Percentiles rank a stretch among this genome's conserved stretches.
Conservation (phyloP, 1,140 invertebrate genomes). For the Paraescarpia echinospica region DNA sequence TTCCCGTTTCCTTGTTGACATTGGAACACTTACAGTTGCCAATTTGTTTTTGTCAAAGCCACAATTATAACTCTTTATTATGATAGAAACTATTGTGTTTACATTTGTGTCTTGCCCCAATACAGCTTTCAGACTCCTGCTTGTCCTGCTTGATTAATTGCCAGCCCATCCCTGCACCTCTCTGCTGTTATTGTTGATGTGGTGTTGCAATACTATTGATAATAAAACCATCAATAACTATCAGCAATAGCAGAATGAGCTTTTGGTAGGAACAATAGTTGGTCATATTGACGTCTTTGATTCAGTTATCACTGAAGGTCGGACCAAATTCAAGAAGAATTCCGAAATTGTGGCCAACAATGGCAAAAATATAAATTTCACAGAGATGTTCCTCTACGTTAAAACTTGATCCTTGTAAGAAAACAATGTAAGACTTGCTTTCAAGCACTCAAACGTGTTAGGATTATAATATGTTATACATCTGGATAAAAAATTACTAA, state of each 20-base stretch:
- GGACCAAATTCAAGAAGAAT: no score
- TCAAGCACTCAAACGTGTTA: background rate
- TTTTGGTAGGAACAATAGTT: no score
- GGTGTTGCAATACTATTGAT: no score
- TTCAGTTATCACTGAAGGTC: no score
- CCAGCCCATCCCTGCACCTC: no score
- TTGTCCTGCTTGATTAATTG: background rate
- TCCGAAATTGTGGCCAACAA: background rate
- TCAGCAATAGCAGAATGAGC: no score
- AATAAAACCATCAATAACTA: no score
- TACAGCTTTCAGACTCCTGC: background rate
- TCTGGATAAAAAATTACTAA: background rate
- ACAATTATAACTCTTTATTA: background rate
- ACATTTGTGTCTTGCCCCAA: background rate
- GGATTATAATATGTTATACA: background rate
- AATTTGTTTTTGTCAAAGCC: background rate
- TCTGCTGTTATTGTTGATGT: no score
- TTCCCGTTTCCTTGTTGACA: background rate
- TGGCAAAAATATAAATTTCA: no score
- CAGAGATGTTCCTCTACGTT: background rate
- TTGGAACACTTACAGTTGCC: background rate
- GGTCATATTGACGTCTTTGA: no score
- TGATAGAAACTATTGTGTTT: background rate
- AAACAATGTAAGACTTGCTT: background rate
- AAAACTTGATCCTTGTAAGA: background rate